These are phyloP conservation scores for Accipiter cooperii DNA, from an alignment of 2,113 vertebrate genomes.

Conservation along the genomic window DNA sequence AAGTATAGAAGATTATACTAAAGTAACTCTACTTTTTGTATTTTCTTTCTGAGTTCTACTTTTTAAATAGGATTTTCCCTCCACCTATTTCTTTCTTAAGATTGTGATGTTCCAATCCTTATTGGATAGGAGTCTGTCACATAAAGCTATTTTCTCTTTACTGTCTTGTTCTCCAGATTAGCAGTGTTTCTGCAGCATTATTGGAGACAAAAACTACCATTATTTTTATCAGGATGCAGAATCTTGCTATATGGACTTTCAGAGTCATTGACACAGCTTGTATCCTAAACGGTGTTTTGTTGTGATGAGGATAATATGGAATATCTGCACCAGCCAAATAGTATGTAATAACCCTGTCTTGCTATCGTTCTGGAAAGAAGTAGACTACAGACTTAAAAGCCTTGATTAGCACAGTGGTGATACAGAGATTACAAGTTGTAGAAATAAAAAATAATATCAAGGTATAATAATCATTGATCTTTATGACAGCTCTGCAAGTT, in stretches of 20 bases:
- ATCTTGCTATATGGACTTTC: not conserved
- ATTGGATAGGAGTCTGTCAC: not conserved
- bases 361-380: not conserved
- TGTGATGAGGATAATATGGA: not conserved
- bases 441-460: not conserved
- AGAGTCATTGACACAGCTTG: not conserved
- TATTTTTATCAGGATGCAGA: not conserved
- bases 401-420: not conserved
- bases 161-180: not conserved
- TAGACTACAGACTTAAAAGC: not conserved
- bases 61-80: not conserved
- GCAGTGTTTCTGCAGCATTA: not conserved
- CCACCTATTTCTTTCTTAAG: not conserved
- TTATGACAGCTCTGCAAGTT: not conserved
- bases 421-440: not conserved
- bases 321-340: not conserved
- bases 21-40: not conserved
- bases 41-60: not conserved
- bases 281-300: not conserved
- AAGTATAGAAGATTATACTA: not conserved
- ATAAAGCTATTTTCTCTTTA: not conserved
- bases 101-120: not conserved
- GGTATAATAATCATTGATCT: not conserved
- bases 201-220: not conserved
- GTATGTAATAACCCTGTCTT: not conserved